A percentile compares a stretch with the other conserved stretches of the same genome.
Conservation (phyloP, 2,888 invertebrate genomes). For the Thyatira batis region DNA sequence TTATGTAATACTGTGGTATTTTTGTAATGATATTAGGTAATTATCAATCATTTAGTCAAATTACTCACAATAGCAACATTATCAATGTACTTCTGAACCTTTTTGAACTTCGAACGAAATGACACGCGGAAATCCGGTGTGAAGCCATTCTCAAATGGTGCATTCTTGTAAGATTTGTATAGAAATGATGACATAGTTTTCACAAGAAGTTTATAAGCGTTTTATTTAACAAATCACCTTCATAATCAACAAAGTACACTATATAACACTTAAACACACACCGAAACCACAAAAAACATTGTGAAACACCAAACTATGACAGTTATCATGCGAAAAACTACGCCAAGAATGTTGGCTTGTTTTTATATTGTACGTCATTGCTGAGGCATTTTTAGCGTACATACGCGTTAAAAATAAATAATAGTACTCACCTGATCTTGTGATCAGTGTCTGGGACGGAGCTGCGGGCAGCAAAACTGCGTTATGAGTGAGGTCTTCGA, state of each 20-base stretch:
- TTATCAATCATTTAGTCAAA: slow-evolving; percentile 11
- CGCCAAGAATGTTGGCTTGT: slow-evolving; percentile 41
- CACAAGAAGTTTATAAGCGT: background rate
- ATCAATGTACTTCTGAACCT: slow-evolving; percentile 49
- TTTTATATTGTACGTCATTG: slow-evolving; percentile 45
- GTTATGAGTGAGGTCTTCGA: slow-evolving; percentile 88
- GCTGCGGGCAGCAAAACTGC: slow-evolving; percentile 86
- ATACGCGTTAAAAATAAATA: slow-evolving; percentile 59
- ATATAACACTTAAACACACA: slow-evolving; percentile 17
- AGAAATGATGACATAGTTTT: slow-evolving; percentile 59
- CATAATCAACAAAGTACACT: slow-evolving; percentile 18
- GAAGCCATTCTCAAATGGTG: slow-evolving; percentile 65
- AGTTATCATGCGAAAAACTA: slow-evolving; percentile 35
- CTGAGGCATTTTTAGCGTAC: slow-evolving; percentile 39
- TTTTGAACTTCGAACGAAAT: slow-evolving; percentile 47
- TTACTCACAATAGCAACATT: slow-evolving; percentile 50
- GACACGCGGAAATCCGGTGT: slow-evolving; percentile 53
- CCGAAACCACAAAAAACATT: background rate
- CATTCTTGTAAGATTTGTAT: slow-evolving; percentile 66
- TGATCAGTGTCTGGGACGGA: slow-evolving; percentile 61
- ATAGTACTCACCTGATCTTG: slow-evolving; percentile 70
- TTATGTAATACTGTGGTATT: too few relatives aligned
- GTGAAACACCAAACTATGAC: slow-evolving; percentile 34
- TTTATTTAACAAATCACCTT: slow-evolving; percentile 8
- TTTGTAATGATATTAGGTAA: slow-evolving; percentile 10